Evolutionary conservation across 2,888 invertebrate genomes (phyloP).

Genomic region (Tenthredo distinguenda): DNA sequence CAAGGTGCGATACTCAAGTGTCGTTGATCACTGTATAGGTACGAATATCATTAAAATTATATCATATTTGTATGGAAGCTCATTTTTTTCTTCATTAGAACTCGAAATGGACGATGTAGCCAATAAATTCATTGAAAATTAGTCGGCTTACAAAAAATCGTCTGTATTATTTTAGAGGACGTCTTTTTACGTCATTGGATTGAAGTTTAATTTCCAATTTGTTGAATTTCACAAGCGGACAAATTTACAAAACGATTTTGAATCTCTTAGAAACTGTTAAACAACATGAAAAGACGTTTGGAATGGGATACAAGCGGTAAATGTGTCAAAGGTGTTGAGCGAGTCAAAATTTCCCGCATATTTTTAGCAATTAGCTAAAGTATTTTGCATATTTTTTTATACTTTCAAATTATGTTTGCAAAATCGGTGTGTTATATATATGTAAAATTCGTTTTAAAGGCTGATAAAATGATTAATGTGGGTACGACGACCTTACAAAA

Average conservation of each 20-base stretch:
- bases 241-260: not conserved
- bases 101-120: no score
- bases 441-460: not conserved
- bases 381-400: not conserved
- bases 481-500: not conserved
- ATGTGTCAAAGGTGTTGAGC: not conserved
- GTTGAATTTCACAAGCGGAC: no score
- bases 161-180: no score
- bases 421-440: not conserved
- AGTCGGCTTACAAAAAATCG: no score
- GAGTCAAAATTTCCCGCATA: not conserved
- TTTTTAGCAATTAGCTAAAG: not conserved
- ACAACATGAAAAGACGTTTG: not conserved
- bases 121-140: no score
- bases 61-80: not conserved
- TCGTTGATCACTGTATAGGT: not conserved
- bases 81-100: no score
- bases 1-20: not conserved
- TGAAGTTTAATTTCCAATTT: no score
- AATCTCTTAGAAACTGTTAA: not conserved
- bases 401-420: not conserved
- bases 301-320: not conserved
- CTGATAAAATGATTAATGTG: not conserved
- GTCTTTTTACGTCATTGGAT: no score
- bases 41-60: not conserved